Evolutionary conservation across 1,140 invertebrate genomes (phyloP).

Genomic region (Zaprionus vittiger): DNA sequence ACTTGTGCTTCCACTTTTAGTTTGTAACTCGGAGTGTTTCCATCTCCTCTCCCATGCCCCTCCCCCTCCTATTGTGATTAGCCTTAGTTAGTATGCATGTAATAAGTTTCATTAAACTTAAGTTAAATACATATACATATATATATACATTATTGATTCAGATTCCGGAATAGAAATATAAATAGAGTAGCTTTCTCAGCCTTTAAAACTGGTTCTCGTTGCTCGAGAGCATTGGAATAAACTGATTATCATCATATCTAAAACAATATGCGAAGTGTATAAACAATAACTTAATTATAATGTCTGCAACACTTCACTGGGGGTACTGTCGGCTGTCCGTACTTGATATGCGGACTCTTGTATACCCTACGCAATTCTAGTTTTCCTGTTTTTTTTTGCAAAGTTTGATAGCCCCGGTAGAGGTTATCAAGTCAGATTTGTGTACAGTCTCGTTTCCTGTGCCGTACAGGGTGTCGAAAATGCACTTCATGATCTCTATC

Average conservation of each 20-base stretch:
- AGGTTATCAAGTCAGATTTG: not conserved
- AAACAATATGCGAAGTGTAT: not conserved
- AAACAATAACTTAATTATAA: not conserved
- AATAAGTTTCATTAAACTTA: not conserved
- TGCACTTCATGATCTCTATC: not conserved
- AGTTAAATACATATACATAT: slow-evolving; percentile 4
- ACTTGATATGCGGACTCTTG: not conserved
- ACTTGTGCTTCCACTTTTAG: not conserved
- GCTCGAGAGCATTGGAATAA: not conserved
- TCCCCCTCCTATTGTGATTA: slow-evolving; percentile 4
- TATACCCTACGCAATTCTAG: not conserved
- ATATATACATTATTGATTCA: not conserved
- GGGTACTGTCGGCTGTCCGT: not conserved
- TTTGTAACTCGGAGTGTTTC: not conserved
- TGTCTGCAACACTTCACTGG: not conserved
- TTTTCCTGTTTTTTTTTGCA: not conserved
- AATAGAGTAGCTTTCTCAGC: not conserved
- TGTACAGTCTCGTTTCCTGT: not conserved
- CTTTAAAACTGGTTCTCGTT: slow-evolving; percentile 10
- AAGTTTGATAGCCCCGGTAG: not conserved
- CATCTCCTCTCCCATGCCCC: not conserved
- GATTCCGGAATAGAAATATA: too few relatives aligned
- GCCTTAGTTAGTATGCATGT: slow-evolving; percentile 8
- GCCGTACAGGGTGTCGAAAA: not conserved
- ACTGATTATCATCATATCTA: not conserved